Evolutionary conservation across 2,113 vertebrate species (phyloP), one percentile per base, ranked within the genome.

Genomic region (Oplegnathus fasciatus): DNA sequence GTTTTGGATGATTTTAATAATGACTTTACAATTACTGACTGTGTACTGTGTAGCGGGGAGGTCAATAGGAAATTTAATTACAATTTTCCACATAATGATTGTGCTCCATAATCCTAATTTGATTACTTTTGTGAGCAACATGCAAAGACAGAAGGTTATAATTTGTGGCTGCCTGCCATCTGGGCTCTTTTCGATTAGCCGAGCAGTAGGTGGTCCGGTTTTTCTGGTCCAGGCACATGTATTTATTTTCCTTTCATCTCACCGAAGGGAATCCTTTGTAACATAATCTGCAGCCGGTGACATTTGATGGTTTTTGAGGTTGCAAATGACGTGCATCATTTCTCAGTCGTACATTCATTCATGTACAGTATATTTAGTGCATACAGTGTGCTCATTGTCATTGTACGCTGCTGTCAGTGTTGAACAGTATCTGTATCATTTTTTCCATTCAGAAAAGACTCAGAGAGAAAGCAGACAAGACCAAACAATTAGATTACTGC

Each of bases 161-260:
- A 54, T 67, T 75, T 66, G 52, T 77, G 80, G 86, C 72, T 60
- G 15, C 52, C 68, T 80, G 81, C 88, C 83, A 80, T 66, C 66
- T 70, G 77, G 90, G 78, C 78, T 68, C 32, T 77, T 89, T 91
- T 88, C 93, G 80, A 94, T 94, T 86, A 89, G 7, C 24, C 5
- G 1, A 86, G 32, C 83, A 69, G 78, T n/a, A 68, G 76, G 87
- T 66, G 78, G 70, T 88, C 90, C 68, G 28, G 66, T 88, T 92
- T 87, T 91, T 91, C 89, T 77, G 37, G 84, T 86, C 64, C 55
- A 58, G 84, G 52, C 71, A 50, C 74, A 77, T 58, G n/a, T 52
- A 6, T 75, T 86, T 70, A 34, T 72, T 87, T 67, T 58, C 37
- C 50, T 74, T 86, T 85, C 46, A 46, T 71, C 24, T 32, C 75